Evolutionary conservation across 2,113 vertebrate genomes (phyloP).

Genomic region (Tachysurus fulvidraco): DNA sequence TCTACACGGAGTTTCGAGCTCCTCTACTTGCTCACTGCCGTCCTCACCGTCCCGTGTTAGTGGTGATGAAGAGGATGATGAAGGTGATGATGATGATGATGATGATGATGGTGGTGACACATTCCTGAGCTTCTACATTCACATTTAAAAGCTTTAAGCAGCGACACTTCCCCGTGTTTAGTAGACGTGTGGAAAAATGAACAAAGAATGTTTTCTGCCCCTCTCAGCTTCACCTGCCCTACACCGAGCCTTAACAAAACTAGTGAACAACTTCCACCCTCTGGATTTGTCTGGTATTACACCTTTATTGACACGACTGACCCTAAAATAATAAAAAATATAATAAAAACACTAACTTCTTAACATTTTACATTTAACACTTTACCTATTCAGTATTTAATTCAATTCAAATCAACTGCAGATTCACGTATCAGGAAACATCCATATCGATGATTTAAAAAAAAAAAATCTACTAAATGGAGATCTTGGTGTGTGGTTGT

Average conservation of each 20-base stretch:
- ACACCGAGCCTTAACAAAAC: background rate
- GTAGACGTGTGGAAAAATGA: background rate
- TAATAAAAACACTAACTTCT: background rate
- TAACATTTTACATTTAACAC: background rate
- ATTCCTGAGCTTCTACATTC: background rate
- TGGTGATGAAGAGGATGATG: background rate
- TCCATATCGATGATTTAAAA: background rate
- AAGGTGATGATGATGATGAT: background rate
- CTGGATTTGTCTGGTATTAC: slow-evolving; percentile 30
- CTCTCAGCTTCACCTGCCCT: background rate
- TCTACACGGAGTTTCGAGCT: background rate
- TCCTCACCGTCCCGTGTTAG: slow-evolving; percentile 1
- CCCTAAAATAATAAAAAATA: too few relatives aligned
- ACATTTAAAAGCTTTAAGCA: background rate
- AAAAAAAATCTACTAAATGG: background rate
- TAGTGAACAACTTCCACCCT: slow-evolving; percentile 21
- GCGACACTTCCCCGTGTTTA: background rate
- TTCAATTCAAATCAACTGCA: background rate
- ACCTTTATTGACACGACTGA: background rate
- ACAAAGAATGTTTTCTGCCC: slow-evolving; percentile 4
- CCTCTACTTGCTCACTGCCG: background rate
- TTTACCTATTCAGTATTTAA: background rate
- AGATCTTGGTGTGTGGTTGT: background rate
- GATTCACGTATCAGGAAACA: background rate
- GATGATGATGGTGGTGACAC: background rate